These are phyloP conservation scores for Acrossocheilus wenchowensis DNA, from an alignment of 2,797 vertebrate species.

Conservation along the genomic window DNA sequence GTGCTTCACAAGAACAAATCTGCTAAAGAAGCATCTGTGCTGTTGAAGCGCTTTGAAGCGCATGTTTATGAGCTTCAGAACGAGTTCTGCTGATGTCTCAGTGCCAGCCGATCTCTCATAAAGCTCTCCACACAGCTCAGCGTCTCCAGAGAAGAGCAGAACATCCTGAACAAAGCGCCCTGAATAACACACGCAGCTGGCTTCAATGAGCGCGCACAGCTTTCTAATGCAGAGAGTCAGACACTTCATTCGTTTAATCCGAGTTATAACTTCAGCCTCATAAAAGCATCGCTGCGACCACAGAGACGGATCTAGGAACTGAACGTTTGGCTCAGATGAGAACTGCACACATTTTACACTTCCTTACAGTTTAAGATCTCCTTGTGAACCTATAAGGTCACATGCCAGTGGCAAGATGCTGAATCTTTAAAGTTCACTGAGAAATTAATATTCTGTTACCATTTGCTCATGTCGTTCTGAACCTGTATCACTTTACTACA, in stretches of 20 bases:
- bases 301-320: not conserved
- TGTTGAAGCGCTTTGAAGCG: conserved; percentile 3
- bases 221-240: not conserved
- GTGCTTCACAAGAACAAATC: not conserved
- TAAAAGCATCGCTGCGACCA: conserved; percentile 25
- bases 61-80: conserved; percentile 26
- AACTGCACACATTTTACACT: not conserved
- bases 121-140: conserved; percentile 10
- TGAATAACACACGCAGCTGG: conserved; percentile 4
- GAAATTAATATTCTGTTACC: not conserved
- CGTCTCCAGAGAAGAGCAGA: conserved; percentile 28
- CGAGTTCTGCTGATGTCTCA: conserved; percentile 20
- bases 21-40: not conserved
- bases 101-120: conserved; percentile 40
- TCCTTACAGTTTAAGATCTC: not conserved
- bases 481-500: not conserved
- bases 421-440: not conserved
- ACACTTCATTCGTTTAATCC: not conserved
- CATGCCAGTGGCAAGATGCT: not conserved
- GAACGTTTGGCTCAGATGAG: not conserved
- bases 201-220: not conserved
- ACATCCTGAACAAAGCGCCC: conserved; percentile 4
- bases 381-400: not conserved
- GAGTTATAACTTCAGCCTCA: not conserved
- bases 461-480: not conserved